These are phyloP conservation scores for Eurystomus gularis DNA, from an alignment of 2,113 vertebrate genomes.

Conservation along the genomic window DNA sequence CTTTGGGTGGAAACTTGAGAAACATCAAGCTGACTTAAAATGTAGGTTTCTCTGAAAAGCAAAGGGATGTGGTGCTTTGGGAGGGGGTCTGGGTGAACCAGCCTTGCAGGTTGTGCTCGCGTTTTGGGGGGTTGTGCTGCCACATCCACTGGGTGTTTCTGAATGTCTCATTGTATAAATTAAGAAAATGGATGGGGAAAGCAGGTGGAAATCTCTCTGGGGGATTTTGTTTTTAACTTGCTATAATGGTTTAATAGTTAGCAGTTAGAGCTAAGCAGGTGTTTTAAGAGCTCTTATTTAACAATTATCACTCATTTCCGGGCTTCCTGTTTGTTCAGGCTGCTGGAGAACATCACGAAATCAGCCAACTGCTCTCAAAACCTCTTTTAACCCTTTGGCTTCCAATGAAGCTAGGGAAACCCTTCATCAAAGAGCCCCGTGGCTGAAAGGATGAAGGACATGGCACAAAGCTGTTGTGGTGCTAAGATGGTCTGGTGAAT, in stretches of 20 bases:
- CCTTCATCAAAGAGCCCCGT: accelerated
- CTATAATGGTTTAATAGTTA: constrained; percentile 65
- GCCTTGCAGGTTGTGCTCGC: neutral
- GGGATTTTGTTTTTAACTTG: constrained; percentile 58
- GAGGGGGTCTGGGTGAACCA: accelerated
- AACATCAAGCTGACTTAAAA: neutral
- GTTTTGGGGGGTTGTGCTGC: neutral
- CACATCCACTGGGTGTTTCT: neutral
- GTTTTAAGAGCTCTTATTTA: constrained; percentile 69
- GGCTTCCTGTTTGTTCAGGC: constrained; percentile 72
- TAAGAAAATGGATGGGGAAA: constrained; percentile 45
- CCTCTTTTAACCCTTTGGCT: constrained; percentile 33
- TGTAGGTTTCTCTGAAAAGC: accelerated
- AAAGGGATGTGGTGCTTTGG: neutral
- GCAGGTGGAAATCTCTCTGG: constrained; percentile 36
- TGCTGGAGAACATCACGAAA: constrained; percentile 48
- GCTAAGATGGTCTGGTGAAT: neutral
- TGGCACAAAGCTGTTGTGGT: neutral
- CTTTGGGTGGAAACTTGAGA: neutral
- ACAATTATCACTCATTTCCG: constrained; percentile 74
- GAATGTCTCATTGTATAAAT: constrained; percentile 4
- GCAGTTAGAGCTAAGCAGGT: constrained; percentile 71
- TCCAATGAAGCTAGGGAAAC: neutral
- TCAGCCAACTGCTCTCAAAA: constrained; percentile 28
- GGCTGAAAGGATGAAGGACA: neutral